Conservation (phyloP, 2,113 vertebrate genomes). For the Oryzias celebensis region DNA sequence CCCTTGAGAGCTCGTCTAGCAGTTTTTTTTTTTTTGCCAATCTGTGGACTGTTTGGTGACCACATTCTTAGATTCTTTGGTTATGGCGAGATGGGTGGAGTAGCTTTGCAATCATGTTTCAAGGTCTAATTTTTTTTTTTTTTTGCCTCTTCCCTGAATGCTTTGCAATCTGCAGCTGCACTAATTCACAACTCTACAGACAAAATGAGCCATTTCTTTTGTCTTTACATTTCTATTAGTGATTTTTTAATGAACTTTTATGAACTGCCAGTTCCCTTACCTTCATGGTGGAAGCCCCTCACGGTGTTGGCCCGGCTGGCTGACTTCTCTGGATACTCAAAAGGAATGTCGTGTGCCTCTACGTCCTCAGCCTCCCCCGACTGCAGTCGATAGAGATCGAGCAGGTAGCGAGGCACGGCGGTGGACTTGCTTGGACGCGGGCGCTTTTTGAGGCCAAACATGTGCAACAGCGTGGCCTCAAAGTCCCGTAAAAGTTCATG, state of each 20-base stretch:
- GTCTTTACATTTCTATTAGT: background rate
- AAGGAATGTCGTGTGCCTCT: slow-evolving; percentile 76
- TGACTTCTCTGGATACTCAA: slow-evolving; percentile 93
- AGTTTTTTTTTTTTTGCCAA: slow-evolving; percentile 45
- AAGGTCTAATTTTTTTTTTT: slow-evolving; percentile 46
- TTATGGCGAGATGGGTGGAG: slow-evolving; percentile 68
- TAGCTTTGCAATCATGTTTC: slow-evolving; percentile 53
- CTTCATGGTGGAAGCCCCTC: slow-evolving; percentile 98
- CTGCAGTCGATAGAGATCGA: slow-evolving; percentile 97
- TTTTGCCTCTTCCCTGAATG: slow-evolving; percentile 18
- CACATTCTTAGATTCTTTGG: slow-evolving; percentile 68
- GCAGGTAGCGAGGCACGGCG: slow-evolving; percentile 92
- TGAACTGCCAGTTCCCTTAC: slow-evolving; percentile 63
- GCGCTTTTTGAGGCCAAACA: slow-evolving; percentile 95
- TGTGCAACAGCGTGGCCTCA: slow-evolving; percentile 96
- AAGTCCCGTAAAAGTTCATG: slow-evolving; percentile 98
- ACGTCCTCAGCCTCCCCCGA: slow-evolving; percentile 92
- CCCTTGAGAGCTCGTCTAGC: slow-evolving; percentile 65
- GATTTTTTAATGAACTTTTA: slow-evolving; percentile 11
- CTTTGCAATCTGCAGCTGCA: slow-evolving; percentile 33
- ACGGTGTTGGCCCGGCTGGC: slow-evolving; percentile 97
- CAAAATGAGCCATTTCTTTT: slow-evolving; percentile 28
- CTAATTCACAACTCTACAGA: slow-evolving; percentile 36
- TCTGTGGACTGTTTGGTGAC: slow-evolving; percentile 64
- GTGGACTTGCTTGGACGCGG: slow-evolving; percentile 89